Percentiles rank a stretch among this genome's conserved stretches.
Evolutionary conservation across 1,140 invertebrate genomes (phyloP).

Genomic region (Drosophila saltans): DNA sequence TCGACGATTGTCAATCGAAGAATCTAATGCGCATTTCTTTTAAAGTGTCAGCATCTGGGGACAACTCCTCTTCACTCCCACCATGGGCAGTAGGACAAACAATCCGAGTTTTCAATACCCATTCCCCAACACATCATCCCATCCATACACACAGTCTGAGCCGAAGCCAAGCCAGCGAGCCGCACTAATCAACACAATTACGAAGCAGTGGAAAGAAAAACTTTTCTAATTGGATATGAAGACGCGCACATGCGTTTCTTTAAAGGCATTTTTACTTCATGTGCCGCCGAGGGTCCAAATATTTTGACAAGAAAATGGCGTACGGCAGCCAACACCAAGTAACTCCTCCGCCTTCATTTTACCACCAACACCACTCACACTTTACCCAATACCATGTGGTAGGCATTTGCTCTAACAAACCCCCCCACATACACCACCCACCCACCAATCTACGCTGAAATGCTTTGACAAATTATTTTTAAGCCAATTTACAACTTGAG

Average conservation of each 20-base stretch:
- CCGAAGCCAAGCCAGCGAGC: conserved; percentile 63
- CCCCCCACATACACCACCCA: background rate
- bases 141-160: background rate
- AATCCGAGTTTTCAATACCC: conserved; percentile 25
- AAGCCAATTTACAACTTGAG: conserved; percentile 82
- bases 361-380: conserved; percentile 10
- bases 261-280: conserved; percentile 69
- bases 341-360: conserved; percentile 19
- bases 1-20: conserved; percentile 61
- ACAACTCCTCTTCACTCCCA: conserved; percentile 21
- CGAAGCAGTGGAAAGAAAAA: conserved; percentile 72
- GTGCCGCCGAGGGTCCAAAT: conserved; percentile 63
- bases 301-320: conserved; percentile 72
- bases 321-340: conserved; percentile 25
- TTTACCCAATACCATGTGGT: conserved; percentile 35
- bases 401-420: conserved; percentile 38
- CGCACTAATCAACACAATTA: conserved; percentile 81
- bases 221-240: conserved; percentile 82
- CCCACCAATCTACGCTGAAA: conserved; percentile 57
- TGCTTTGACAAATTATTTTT: conserved; percentile 83
- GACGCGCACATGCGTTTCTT: conserved; percentile 79
- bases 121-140: background rate
- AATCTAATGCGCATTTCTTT: conserved; percentile 60
- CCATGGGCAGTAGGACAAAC: background rate
- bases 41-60: conserved; percentile 55